Conservation (phyloP, 2,797 vertebrate genomes). For the Brachyrhaphis roseni region DNA sequence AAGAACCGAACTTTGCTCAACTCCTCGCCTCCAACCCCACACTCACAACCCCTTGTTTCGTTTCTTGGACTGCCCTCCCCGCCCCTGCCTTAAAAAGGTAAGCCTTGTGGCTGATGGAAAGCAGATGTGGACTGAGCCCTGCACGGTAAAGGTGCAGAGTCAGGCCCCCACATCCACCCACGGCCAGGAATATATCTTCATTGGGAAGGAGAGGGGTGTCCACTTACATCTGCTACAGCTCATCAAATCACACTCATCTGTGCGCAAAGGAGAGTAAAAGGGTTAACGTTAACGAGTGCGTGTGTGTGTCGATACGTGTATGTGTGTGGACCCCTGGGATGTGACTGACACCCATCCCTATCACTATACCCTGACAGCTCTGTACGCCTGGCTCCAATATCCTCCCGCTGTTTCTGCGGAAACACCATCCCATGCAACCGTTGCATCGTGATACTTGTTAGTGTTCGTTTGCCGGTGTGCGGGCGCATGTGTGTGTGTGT, state of each 20-base stretch:
- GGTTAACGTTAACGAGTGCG: slow-evolving; percentile 40
- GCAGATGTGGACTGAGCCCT: slow-evolving; percentile 84
- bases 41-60: slow-evolving; percentile 39
- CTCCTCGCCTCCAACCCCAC: slow-evolving; percentile 25
- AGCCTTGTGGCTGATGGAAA: slow-evolving; percentile 84
- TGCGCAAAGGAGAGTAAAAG: slow-evolving; percentile 51
- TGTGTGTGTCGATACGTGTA: slow-evolving; percentile 37
- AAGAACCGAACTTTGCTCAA: slow-evolving; percentile 78
- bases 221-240: slow-evolving; percentile 77
- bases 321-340: slow-evolving; percentile 65
- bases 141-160: slow-evolving; percentile 81
- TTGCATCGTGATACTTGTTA: slow-evolving; percentile 69
- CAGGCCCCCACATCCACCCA: slow-evolving; percentile 73
- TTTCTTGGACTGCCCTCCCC: slow-evolving; percentile 60
- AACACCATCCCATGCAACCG: slow-evolving; percentile 75
- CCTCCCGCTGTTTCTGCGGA: slow-evolving; percentile 73
- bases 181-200: slow-evolving; percentile 82
- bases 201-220: slow-evolving; percentile 77
- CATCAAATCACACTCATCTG: slow-evolving; percentile 80
- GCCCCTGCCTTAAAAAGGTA: slow-evolving; percentile 76
- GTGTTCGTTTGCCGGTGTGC: neutral
- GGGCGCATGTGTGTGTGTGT: slow-evolving; percentile 14
- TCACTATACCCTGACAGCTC: slow-evolving; percentile 78
- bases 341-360: slow-evolving; percentile 81
- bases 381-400: slow-evolving; percentile 82